These are phyloP conservation scores for Fukomys damarensis DNA, from an alignment of 2,113 vertebrate genomes.

Conservation along the genomic window DNA sequence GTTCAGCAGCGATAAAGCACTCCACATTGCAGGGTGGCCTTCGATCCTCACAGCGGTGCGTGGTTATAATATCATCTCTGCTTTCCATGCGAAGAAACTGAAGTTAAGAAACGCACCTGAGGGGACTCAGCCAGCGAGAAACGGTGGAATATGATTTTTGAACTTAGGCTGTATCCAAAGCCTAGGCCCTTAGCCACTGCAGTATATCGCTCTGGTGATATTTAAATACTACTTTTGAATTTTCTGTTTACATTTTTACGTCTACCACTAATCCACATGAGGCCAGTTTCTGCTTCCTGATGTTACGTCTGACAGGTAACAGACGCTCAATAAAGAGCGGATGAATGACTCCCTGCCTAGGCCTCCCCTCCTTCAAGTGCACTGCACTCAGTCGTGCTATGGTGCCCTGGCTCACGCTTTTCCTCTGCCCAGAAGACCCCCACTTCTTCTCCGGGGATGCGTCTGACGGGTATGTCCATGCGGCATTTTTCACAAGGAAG, in stretches of 20 bases:
- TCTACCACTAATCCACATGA: neutral
- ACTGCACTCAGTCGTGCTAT: neutral
- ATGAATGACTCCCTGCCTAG: neutral
- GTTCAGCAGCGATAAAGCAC: neutral
- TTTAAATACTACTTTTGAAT: constrained; percentile 21
- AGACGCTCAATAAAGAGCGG: neutral
- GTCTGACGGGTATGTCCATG: neutral
- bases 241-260: neutral
- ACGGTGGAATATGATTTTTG: neutral
- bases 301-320: neutral
- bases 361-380: neutral
- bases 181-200: neutral
- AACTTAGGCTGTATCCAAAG: neutral
- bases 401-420: neutral
- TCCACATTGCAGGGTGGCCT: neutral
- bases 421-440: neutral
- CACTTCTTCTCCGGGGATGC: neutral
- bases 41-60: neutral
- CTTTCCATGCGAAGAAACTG: neutral
- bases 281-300: neutral
- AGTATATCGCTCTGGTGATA: neutral
- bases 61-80: neutral
- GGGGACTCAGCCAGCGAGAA: neutral
- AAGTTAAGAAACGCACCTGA: neutral
- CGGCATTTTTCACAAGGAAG: neutral